A percentile compares a stretch with the other conserved stretches of the same genome.
These are phyloP conservation scores for Ethmia dodecea DNA, from an alignment of 2,888 invertebrate genomes.

Conservation along the genomic window DNA sequence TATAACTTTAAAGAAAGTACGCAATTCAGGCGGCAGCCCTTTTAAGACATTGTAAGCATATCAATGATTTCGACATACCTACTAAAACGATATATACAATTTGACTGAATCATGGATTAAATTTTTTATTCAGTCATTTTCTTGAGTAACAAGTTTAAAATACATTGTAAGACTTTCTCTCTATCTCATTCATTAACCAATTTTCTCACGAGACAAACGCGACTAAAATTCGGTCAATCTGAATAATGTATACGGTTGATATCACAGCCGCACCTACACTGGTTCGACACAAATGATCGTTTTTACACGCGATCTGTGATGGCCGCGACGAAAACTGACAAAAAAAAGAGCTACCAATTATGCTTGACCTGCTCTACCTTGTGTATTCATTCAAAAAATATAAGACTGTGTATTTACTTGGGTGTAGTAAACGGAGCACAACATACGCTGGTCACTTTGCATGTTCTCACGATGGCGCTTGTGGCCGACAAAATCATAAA, in stretches of 20 bases:
- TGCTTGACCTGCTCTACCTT: conserved; percentile 21
- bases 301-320: conserved; percentile 49
- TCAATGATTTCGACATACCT: conserved; percentile 37
- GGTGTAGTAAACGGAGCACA: conserved; percentile 27
- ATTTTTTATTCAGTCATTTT: not conserved
- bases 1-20: conserved; percentile 59
- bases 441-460: conserved; percentile 34
- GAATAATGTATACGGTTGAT: conserved; percentile 58
- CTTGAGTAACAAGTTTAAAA: not conserved
- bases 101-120: not conserved
- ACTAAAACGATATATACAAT: no score
- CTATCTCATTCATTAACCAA: conserved; percentile 36
- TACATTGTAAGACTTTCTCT: conserved; percentile 39
- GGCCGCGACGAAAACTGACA: conserved; percentile 39
- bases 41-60: conserved; percentile 33
- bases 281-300: conserved; percentile 54
- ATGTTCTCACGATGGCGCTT: conserved; percentile 72
- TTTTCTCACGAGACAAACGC: conserved; percentile 62
- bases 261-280: conserved; percentile 54
- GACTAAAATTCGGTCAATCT: conserved; percentile 53
- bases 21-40: conserved; percentile 39
- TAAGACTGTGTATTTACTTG: conserved; percentile 18
- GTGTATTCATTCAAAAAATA: conserved; percentile 19
- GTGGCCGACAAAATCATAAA: conserved; percentile 48
- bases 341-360: conserved; percentile 21